Conservation (phyloP, 2,888 invertebrate species). For the Athrips mouffetella region DNA sequence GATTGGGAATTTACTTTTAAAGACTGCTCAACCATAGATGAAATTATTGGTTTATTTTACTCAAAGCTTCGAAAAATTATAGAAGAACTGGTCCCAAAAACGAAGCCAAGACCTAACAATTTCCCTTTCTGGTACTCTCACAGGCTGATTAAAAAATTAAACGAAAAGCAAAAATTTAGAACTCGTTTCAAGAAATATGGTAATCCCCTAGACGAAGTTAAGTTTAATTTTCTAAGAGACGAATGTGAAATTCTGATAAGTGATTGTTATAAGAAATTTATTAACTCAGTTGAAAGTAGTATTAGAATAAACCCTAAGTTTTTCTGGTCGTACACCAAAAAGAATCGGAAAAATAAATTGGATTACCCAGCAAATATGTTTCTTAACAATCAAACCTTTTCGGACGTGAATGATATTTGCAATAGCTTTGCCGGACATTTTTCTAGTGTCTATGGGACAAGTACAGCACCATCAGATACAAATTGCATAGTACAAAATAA, state of each 20-base stretch:
- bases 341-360: slow-evolving; percentile 1
- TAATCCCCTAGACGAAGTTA: slow-evolving; percentile 6
- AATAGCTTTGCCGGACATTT: slow-evolving; percentile 4
- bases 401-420: slow-evolving; percentile 1
- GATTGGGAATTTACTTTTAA: neutral
- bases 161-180: slow-evolving; percentile 14
- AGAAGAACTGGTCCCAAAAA: neutral
- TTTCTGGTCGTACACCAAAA: slow-evolving; percentile 14
- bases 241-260: neutral
- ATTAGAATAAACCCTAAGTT: slow-evolving; percentile 11
- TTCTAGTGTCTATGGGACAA: neutral
- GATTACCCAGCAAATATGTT: neutral
- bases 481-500: neutral
- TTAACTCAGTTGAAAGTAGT: slow-evolving; percentile 1
- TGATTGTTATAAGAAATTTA: slow-evolving; percentile 7
- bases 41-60: neutral
- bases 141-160: slow-evolving; percentile 3
- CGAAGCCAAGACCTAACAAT: neutral
- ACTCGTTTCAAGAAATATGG: slow-evolving; percentile 9
- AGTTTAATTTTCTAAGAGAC: neutral
- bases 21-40: neutral
- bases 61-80: neutral
- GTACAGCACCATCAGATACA: neutral
- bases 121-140: neutral
- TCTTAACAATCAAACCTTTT: neutral